Conservation (phyloP, 2,797 vertebrate species). For the Chromobotia macracanthus region DNA sequence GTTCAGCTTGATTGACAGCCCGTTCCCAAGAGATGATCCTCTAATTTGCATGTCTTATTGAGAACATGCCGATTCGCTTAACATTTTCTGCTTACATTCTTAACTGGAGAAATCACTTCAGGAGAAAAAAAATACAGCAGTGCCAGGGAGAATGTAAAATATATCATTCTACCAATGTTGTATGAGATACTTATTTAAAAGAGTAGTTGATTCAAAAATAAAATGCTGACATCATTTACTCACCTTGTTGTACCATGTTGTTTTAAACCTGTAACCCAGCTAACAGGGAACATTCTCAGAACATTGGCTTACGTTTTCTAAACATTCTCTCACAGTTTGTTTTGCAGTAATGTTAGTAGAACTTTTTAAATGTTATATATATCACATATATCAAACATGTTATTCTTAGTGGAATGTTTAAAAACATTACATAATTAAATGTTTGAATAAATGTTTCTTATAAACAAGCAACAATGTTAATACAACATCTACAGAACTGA, state of each 20-base stretch:
- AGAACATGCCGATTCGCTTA: slow-evolving; percentile 5
- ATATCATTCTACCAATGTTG: neutral
- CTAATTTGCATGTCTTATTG: slow-evolving; percentile 45
- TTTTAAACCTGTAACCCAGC: neutral
- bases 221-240: neutral
- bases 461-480: too few relatives aligned
- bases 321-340: too few relatives aligned
- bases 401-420: too few relatives aligned
- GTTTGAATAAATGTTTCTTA: too few relatives aligned
- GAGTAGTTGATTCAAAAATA: neutral
- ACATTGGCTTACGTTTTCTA: too few relatives aligned
- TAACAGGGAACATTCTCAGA: too few relatives aligned
- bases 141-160: slow-evolving; percentile 1
- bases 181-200: neutral
- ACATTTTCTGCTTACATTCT: slow-evolving; percentile 33
- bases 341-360: too few relatives aligned
- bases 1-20: slow-evolving; percentile 38
- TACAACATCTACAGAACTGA: too few relatives aligned
- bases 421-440: too few relatives aligned
- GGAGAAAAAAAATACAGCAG: neutral
- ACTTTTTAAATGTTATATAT: too few relatives aligned
- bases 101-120: slow-evolving; percentile 22
- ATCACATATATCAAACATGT: too few relatives aligned
- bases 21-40: slow-evolving; percentile 26
- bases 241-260: neutral